These are phyloP conservation scores for Mycogona germanica DNA, from an alignment of 2,888 invertebrate genomes.

Conservation along the genomic window DNA sequence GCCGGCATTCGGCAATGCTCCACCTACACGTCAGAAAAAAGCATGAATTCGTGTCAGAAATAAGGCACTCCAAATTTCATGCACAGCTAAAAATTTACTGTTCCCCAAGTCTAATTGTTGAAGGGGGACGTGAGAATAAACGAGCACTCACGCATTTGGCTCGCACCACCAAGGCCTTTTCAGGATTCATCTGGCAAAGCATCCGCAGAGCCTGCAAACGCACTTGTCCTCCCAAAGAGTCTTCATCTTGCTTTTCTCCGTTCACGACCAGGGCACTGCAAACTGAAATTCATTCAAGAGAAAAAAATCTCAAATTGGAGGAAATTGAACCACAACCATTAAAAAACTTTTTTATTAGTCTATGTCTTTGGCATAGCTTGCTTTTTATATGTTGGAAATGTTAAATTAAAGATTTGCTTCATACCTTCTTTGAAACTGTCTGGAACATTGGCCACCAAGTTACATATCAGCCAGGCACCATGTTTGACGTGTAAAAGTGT, in stretches of 20 bases:
- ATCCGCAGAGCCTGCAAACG: constrained; percentile 60
- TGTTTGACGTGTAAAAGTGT: constrained; percentile 78
- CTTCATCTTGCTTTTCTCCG: constrained; percentile 80
- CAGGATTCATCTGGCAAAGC: constrained; percentile 80
- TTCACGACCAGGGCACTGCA: constrained; percentile 70
- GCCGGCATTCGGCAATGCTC: constrained; percentile 83
- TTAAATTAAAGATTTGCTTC: neutral
- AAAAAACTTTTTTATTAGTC: no score
- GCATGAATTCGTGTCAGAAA: neutral
- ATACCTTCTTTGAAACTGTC: constrained; percentile 80
- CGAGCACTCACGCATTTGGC: constrained; percentile 55
- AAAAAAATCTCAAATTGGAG: constrained; percentile 9
- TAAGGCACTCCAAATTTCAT: no score
- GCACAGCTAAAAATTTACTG: neutral
- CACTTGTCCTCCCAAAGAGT: constrained; percentile 61
- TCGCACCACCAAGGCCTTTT: constrained; percentile 68
- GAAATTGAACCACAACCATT: neutral
- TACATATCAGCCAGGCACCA: constrained; percentile 77
- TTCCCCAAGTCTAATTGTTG: no score
- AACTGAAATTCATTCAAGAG: constrained; percentile 42
- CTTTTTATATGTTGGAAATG: neutral
- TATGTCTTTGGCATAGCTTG: neutral
- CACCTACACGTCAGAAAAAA: constrained; percentile 39
- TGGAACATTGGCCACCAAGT: constrained; percentile 87
- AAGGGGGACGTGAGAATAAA: no score